A percentile compares a stretch with the other conserved stretches of the same genome.
Conservation (phyloP, 1,140 invertebrate species). For the Holcopasites calliopsidis region DNA sequence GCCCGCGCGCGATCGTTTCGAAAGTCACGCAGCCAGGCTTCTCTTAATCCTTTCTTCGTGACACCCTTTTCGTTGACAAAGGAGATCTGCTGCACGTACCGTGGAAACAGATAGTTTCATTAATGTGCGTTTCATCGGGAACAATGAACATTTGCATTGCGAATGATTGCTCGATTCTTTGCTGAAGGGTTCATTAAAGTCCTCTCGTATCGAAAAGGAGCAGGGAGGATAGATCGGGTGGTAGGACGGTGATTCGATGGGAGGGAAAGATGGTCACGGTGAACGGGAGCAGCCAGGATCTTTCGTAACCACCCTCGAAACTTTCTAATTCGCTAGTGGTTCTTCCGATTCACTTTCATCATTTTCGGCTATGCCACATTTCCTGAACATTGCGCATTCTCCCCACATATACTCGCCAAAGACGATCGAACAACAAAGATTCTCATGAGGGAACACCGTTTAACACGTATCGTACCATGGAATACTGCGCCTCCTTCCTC, state of each 20-base stretch:
- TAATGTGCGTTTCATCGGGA: too few species aligned
- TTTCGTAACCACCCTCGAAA: constrained; percentile 9
- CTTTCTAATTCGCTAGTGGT: constrained; percentile 37
- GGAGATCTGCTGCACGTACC: not conserved
- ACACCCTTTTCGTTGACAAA: not conserved
- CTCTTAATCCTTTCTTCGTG: not conserved
- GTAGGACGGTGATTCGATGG: not conserved
- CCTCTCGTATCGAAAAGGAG: not conserved
- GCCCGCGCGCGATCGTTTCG: not conserved
- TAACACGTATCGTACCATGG: too few species aligned
- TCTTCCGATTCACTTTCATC: constrained; percentile 29
- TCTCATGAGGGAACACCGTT: too few species aligned
- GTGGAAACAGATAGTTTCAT: too few species aligned
- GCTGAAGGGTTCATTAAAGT: constrained; percentile 29
- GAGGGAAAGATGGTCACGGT: constrained; percentile 17
- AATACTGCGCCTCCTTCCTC: too few species aligned
- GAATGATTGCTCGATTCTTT: too few species aligned
- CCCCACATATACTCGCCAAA: too few species aligned
- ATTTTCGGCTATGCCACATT: constrained; percentile 13
- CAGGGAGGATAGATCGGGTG: not conserved
- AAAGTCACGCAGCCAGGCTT: constrained; percentile 5
- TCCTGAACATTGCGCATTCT: too few species aligned
- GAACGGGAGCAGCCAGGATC: not conserved
- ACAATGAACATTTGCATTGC: too few species aligned
- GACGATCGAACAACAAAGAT: too few species aligned